Evolutionary conservation across 2,797 vertebrate genomes (phyloP), one percentile per base, ranked within the genome.

Genomic region (Gorsachius magnificus): DNA sequence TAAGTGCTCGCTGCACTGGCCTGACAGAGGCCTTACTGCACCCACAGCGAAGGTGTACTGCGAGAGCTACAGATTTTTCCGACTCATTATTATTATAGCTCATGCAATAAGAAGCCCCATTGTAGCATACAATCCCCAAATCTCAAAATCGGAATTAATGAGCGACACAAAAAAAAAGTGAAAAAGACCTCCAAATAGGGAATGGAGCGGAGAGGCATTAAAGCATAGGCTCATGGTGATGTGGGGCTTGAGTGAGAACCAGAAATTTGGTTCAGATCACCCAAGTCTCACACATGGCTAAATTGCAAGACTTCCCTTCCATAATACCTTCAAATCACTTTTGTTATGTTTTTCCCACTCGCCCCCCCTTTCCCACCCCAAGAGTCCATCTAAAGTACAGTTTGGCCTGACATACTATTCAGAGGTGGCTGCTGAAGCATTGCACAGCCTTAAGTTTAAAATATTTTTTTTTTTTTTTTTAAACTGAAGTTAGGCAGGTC

Each of bases 1-100:
- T 15, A 26, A 41, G 71, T 13, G 46, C 54, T 78, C 36, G 28
- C 68, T 56, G 75, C 38, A 8, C 35, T 15, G 66, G 22, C 78
- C 63, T 16, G 8, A 22, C 29, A 56, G 60, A 57, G 64, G 45
- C 70, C 79, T 17, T 48, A 28, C 89, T 79, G 83, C 65, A 33
- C 35, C 80, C 6, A 1, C 58, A 13, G 22, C 1, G 22, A 25
- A 57, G 60, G 36, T 0, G 3, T 0, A 2, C 41, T 6, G 21
- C 1, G 3, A 78, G 76, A 68, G 17, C 76, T n/a, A 60, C 63
- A 3, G 0, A 60, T 33, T 53, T 57, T 19, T 36, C 74, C 51
- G 35, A 11, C 28, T 45, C 17, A 3, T 24, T 13, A 0, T 24
- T 9, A 13, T 50, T n/a, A 13, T 41, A 88, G 79, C 53, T 76